A percentile compares a stretch with the other conserved stretches of the same genome.
These are phyloP conservation scores for Lycaena phlaeas DNA, from an alignment of 2,888 invertebrate genomes.

Conservation along the genomic window DNA sequence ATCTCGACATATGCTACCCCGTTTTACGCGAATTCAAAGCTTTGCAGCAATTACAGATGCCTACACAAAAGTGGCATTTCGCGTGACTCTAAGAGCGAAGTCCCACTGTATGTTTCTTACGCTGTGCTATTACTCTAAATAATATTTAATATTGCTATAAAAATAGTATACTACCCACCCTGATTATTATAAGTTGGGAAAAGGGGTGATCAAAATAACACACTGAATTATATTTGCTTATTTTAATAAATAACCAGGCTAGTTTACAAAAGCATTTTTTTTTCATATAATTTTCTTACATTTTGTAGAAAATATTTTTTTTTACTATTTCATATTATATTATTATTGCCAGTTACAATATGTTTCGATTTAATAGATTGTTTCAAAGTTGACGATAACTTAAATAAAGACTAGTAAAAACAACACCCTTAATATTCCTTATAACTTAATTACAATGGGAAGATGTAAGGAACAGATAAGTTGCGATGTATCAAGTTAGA, in stretches of 20 bases:
- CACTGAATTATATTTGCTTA: constrained; percentile 55
- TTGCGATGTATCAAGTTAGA: too few relatives aligned
- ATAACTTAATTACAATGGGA: background rate
- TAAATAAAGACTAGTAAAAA: constrained; percentile 44
- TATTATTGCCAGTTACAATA: constrained; percentile 13
- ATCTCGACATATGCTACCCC: too few relatives aligned
- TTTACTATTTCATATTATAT: constrained; percentile 19
- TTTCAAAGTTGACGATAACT: constrained; percentile 19
- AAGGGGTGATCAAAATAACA: constrained; percentile 31
- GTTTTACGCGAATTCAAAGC: too few relatives aligned
- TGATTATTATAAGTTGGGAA: too few relatives aligned
- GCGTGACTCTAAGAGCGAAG: too few relatives aligned
- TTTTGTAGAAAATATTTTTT: constrained; percentile 14
- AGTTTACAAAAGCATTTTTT: constrained; percentile 63
- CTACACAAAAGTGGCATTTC: too few relatives aligned
- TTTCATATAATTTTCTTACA: constrained; percentile 11
- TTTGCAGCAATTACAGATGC: too few relatives aligned
- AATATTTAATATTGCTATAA: too few relatives aligned
- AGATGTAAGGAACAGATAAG: background rate
- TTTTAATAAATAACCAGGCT: constrained; percentile 66
- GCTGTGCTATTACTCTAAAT: too few relatives aligned
- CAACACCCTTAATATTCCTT: constrained; percentile 26
- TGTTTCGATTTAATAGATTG: background rate
- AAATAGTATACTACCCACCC: too few relatives aligned
- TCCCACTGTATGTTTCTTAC: too few relatives aligned